Evolutionary conservation across 2,797 vertebrate species (phyloP), one percentile per base, ranked within the genome.

Genomic region (Cirrhinus mrigala): DNA sequence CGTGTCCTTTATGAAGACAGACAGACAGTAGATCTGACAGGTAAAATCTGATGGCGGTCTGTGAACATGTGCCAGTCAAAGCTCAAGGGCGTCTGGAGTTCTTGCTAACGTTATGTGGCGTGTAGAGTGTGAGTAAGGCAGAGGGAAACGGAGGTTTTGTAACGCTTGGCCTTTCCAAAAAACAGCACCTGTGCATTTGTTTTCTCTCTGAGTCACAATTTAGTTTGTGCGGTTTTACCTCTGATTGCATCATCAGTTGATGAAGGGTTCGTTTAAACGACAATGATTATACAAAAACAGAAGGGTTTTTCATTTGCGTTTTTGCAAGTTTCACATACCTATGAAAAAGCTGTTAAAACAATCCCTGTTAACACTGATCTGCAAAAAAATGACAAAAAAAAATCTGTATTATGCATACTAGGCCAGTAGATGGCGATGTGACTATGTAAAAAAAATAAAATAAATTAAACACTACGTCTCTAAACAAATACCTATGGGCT

Each of bases 11-110:
- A 37, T 76, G 73, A 18, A 75, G 73, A 37, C 6, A 37, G 73
- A 75, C 66, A 11, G 33, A 68, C 27, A 22, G 73, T 33, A 33
- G 73, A 27, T 56, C 50, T 76, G 73, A 76, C 50, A 76, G 73
- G 27, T 22, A 1, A 54, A 22, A 24, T 71, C 66, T 69, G 70
- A 73, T 27, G 69, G 40, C 6, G 6, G 69, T 16, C 44, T 71
- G 71, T 74, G 48, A 52, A 75, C 48, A 50, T 50, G 71, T 54
- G 73, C 48, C 48, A 33, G 73, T 54, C 73, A 20, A 20, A 54
- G 73, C 50, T 75, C 27, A 0, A 7, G 48, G 48, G 48, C 46
- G 1, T 52, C 46, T 52, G 68, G 37, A 44, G 10, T 1, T 70
- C 37, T 70, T n/a, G 68, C 11, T 24, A 40, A 71, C n/a, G 3